Conservation (phyloP, 2,888 invertebrate genomes). For the Nymphalis c-album region DNA sequence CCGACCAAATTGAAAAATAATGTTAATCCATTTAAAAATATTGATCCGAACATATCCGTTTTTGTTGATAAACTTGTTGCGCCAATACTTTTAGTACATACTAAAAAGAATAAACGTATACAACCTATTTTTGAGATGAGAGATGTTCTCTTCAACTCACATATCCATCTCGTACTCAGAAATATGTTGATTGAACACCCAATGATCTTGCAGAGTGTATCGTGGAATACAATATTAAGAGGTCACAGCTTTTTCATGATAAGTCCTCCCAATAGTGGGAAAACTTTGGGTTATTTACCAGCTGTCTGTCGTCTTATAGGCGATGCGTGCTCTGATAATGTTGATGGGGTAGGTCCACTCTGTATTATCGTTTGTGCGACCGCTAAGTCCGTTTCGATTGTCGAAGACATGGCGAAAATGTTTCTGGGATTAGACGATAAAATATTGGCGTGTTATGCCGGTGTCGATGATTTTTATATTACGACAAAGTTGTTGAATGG, state of each 20-base stretch:
- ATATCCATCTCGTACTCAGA: constrained; percentile 56
- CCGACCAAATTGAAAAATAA: constrained; percentile 41
- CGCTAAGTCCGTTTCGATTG: constrained; percentile 76
- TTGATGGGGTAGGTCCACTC: constrained; percentile 81
- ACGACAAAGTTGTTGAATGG: constrained; percentile 81
- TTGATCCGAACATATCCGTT: constrained; percentile 60
- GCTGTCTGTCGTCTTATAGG: constrained; percentile 83
- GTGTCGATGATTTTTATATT: constrained; percentile 60
- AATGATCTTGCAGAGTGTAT: constrained; percentile 83
- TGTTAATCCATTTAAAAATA: constrained; percentile 67
- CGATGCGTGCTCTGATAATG: constrained; percentile 58
- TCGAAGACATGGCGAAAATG: constrained; percentile 65
- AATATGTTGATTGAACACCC: constrained; percentile 64
- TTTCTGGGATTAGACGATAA: constrained; percentile 61
- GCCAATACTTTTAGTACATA: constrained; percentile 70
- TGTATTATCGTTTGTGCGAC: constrained; percentile 85
- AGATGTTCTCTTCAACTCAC: constrained; percentile 59
- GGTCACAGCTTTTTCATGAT: constrained; percentile 85
- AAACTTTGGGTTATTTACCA: constrained; percentile 86
- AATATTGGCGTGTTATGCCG: constrained; percentile 68
- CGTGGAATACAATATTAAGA: constrained; percentile 86
- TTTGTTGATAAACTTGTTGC: constrained; percentile 70
- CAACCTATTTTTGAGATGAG: constrained; percentile 54
- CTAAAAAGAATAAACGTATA: constrained; percentile 60
- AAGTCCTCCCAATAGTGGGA: constrained; percentile 82